Evolutionary conservation across 1,140 invertebrate species (phyloP).

Genomic region (Drosophila sproati): DNA sequence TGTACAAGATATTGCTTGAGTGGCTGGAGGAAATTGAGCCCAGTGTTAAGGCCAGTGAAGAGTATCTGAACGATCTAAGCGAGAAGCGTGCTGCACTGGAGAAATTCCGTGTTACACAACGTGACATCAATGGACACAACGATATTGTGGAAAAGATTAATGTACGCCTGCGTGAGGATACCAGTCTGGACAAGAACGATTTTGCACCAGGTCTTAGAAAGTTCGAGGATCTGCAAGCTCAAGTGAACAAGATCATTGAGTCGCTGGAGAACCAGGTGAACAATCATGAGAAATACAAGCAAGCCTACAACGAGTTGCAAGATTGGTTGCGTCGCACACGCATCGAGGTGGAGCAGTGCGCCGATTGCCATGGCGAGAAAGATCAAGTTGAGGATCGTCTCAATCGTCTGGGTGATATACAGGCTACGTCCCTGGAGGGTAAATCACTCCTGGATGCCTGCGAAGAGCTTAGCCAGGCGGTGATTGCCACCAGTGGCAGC

Average conservation of each 20-base stretch:
- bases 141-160: constrained; percentile 91
- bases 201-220: constrained; percentile 89
- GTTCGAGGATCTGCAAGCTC: constrained; percentile 89
- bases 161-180: constrained; percentile 88
- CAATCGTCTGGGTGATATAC: constrained; percentile 89
- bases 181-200: constrained; percentile 88
- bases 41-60: constrained; percentile 90
- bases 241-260: constrained; percentile 88
- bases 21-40: constrained; percentile 94
- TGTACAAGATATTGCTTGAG: constrained; percentile 90
- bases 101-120: constrained; percentile 91
- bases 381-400: constrained; percentile 90
- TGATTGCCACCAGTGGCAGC: constrained; percentile 92
- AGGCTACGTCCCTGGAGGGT: constrained; percentile 88
- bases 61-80: constrained; percentile 92
- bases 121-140: constrained; percentile 91
- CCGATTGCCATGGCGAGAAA: constrained; percentile 93
- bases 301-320: constrained; percentile 91
- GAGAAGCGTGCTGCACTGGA: constrained; percentile 95
- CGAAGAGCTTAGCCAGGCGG: constrained; percentile 90
- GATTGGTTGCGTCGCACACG: constrained; percentile 95
- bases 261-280: constrained; percentile 93
- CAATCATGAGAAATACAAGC: constrained; percentile 94
- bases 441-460: constrained; percentile 90
- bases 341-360: constrained; percentile 93